A percentile compares a stretch with the other conserved stretches of the same genome.
Evolutionary conservation across 2,888 invertebrate species (phyloP).

Genomic region (Caenorhabditis doughertyi): DNA sequence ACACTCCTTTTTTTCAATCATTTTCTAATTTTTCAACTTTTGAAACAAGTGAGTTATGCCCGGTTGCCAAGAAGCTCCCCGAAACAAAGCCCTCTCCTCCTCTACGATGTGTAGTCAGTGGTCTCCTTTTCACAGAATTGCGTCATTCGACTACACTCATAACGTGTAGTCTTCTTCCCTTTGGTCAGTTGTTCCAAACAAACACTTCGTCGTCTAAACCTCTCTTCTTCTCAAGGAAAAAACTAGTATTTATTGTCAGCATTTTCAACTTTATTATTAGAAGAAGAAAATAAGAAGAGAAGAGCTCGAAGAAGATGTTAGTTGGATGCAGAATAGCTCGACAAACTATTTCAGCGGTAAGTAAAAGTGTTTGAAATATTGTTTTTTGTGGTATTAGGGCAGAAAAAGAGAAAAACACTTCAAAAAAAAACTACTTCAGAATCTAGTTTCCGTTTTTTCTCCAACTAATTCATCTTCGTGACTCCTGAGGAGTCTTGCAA

Average conservation of each 20-base stretch:
- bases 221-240: conserved; percentile 7
- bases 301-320: conserved; percentile 4
- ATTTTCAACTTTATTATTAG: background rate
- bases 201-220: conserved; percentile 49
- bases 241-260: conserved; percentile 7
- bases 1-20: too few species aligned
- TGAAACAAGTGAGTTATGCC: too few species aligned
- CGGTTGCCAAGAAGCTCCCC: too few species aligned
- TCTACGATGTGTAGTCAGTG: conserved; percentile 23
- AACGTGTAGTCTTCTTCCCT: conserved; percentile 31
- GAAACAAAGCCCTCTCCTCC: background rate
- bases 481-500: background rate
- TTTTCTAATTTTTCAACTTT: too few species aligned
- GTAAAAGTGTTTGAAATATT: too few species aligned
- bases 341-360: background rate
- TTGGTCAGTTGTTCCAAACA: conserved; percentile 26
- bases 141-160: conserved; percentile 26
- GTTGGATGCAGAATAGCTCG: conserved; percentile 19
- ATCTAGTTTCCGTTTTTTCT: background rate
- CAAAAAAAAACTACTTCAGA: too few species aligned
- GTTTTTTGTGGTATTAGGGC: too few species aligned
- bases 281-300: background rate
- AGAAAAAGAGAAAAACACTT: too few species aligned
- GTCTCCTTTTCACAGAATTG: background rate
- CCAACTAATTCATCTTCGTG: background rate